Conservation (phyloP, 1,140 invertebrate species). For the Megalonaias nervosa region DNA sequence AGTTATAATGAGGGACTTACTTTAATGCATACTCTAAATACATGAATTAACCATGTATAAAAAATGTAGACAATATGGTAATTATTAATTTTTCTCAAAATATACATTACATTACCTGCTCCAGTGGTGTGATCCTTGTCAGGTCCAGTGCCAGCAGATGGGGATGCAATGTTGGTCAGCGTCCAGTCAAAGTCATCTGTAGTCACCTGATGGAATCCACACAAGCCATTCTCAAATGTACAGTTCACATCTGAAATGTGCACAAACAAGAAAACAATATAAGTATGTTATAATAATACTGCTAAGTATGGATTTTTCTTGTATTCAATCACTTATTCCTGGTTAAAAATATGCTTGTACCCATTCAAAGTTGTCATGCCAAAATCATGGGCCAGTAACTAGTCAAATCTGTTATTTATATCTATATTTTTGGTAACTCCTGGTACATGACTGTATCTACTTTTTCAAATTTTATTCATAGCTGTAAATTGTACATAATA, state of each 20-base stretch:
- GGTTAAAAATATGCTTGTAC: too few species aligned
- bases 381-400: too few species aligned
- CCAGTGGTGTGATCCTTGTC: constrained; percentile 60
- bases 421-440: too few species aligned
- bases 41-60: neutral
- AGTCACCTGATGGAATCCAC: constrained; percentile 57
- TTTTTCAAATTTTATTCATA: too few species aligned
- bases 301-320: too few species aligned
- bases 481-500: too few species aligned
- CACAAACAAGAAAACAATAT: neutral
- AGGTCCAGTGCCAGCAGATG: constrained; percentile 56
- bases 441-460: too few species aligned
- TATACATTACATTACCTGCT: constrained; percentile 26
- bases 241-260: constrained; percentile 54
- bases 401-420: too few species aligned
- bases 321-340: too few species aligned
- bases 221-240: constrained; percentile 60
- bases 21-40: neutral
- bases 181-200: constrained; percentile 85
- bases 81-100: neutral
- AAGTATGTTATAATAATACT: too few species aligned
- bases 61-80: neutral
- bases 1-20: neutral
- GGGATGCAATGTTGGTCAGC: constrained; percentile 76
- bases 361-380: too few species aligned